phyloP scores from a whole-genome alignment of 92 coral and sea anemone species.

The Chrysogorgia sp. region DNA sequence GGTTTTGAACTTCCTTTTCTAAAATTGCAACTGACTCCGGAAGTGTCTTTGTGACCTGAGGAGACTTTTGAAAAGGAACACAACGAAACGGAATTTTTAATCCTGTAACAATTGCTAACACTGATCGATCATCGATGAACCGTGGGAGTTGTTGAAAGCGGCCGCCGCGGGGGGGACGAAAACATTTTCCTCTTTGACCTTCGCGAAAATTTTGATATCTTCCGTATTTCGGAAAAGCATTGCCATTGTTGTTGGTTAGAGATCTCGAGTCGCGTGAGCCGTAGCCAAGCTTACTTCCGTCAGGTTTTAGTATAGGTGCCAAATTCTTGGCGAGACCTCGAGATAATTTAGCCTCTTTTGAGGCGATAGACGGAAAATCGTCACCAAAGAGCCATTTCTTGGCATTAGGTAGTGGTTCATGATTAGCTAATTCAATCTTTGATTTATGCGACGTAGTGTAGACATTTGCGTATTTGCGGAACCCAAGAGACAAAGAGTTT shows the following conservation, averaged over 20 bases:
- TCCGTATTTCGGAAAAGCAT: not conserved
- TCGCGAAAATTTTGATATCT: not conserved
- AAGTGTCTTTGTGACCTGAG: constrained; percentile 40
- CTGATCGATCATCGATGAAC: constrained; percentile 49
- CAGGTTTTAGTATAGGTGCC: not conserved
- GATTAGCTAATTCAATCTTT: constrained; percentile 34
- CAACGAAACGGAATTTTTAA: constrained; percentile 47
- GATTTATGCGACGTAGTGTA: constrained; percentile 12
- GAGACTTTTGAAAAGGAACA: constrained; percentile 22
- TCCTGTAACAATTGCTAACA: constrained; percentile 52
- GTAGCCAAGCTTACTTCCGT: not conserved
- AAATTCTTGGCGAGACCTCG: constrained; percentile 54
- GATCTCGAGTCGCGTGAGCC: not conserved
- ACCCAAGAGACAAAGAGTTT: constrained; percentile 38
- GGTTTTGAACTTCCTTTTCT: constrained; percentile 45
- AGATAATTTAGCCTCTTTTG: constrained; percentile 58
- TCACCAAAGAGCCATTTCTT: constrained; percentile 44
- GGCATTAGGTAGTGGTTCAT: constrained; percentile 46
- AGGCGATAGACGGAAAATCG: constrained; percentile 44
- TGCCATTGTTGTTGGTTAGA: not conserved
- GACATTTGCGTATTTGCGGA: constrained; percentile 35
- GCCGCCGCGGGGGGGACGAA: constrained; percentile 56
- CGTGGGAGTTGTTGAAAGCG: constrained; percentile 41
- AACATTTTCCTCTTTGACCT: constrained; percentile 27
- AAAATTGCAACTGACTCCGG: constrained; percentile 8